These are phyloP conservation scores for Gavia stellata DNA, from an alignment of 2,113 vertebrate genomes.

Conservation along the genomic window DNA sequence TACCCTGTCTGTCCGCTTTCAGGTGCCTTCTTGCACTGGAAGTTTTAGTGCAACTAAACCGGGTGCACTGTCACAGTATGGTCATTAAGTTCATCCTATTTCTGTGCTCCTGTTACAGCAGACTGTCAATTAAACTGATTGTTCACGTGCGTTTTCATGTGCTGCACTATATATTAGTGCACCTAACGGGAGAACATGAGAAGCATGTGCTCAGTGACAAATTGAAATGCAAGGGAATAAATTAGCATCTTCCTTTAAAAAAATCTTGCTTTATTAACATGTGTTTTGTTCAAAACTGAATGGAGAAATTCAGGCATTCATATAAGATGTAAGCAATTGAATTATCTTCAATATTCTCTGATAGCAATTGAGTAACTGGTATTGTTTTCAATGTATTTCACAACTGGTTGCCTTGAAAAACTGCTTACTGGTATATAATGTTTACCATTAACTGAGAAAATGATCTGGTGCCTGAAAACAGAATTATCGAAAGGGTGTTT, in stretches of 20 bases:
- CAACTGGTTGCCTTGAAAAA: constrained; percentile 70
- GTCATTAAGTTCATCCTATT: background rate
- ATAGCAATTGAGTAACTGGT: constrained; percentile 11
- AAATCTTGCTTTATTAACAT: constrained; percentile 28
- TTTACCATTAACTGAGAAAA: constrained; percentile 63
- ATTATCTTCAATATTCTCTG: constrained; percentile 54
- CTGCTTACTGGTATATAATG: constrained; percentile 52
- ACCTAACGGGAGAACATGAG: background rate
- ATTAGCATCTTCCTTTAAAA: constrained; percentile 2
- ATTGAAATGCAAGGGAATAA: constrained; percentile 48
- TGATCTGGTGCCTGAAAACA: constrained; percentile 11
- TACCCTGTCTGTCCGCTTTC: background rate
- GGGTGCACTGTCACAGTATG: accelerated
- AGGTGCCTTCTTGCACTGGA: background rate
- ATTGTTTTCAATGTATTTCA: constrained; percentile 63
- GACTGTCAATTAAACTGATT: background rate
- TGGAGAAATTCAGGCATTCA: constrained; percentile 55
- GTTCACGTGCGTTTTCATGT: background rate
- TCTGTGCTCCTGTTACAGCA: background rate
- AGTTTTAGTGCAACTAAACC: background rate
- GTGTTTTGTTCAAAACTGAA: constrained; percentile 40
- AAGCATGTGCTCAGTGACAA: background rate
- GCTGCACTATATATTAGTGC: background rate
- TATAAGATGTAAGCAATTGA: constrained; percentile 48
- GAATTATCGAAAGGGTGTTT: constrained; percentile 45